A percentile compares a stretch with the other conserved stretches of the same genome.
Conservation (phyloP, 2,797 vertebrate species). For the Melanotaenia boesemani region DNA sequence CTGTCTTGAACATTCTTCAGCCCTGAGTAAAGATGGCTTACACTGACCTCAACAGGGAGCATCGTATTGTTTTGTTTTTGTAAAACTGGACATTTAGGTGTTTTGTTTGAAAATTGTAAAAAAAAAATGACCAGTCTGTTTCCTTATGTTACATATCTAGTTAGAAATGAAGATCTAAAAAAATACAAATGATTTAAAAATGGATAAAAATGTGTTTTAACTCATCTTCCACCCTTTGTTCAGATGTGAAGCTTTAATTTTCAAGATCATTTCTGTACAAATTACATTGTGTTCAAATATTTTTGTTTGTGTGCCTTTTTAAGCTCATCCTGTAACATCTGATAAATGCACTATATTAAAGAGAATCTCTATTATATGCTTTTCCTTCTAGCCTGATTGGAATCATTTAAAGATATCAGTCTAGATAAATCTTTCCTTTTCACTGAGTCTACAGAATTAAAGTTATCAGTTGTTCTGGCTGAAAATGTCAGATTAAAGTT, state of each 20-base stretch:
- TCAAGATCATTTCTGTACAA: slow-evolving; percentile 74
- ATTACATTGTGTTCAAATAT: slow-evolving; percentile 72
- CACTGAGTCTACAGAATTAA: not conserved
- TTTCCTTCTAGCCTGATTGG: not conserved
- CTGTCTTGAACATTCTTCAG: slow-evolving; percentile 25
- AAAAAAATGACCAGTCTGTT: slow-evolving; percentile 52
- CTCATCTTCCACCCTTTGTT: slow-evolving; percentile 68
- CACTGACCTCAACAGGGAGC: slow-evolving; percentile 67
- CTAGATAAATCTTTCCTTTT: not conserved
- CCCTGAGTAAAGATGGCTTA: slow-evolving; percentile 36
- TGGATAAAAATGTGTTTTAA: slow-evolving; percentile 74
- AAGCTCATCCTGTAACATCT: slow-evolving; percentile 83
- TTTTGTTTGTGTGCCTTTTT: slow-evolving; percentile 62
- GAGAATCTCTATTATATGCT: slow-evolving; percentile 83
- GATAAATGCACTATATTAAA: slow-evolving; percentile 89
- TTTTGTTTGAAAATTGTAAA: slow-evolving; percentile 48
- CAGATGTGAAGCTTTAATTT: slow-evolving; percentile 84
- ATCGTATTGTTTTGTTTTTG: slow-evolving; percentile 46
- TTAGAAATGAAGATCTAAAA: slow-evolving; percentile 49
- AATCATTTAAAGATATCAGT: not conserved
- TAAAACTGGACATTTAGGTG: slow-evolving; percentile 57
- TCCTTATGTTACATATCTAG: slow-evolving; percentile 28
- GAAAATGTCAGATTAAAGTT: not conserved
- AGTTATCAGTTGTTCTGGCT: not conserved
- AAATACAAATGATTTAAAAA: slow-evolving; percentile 61